Conservation (phyloP, 1,140 invertebrate genomes). For the Neodiprion pinetum region DNA sequence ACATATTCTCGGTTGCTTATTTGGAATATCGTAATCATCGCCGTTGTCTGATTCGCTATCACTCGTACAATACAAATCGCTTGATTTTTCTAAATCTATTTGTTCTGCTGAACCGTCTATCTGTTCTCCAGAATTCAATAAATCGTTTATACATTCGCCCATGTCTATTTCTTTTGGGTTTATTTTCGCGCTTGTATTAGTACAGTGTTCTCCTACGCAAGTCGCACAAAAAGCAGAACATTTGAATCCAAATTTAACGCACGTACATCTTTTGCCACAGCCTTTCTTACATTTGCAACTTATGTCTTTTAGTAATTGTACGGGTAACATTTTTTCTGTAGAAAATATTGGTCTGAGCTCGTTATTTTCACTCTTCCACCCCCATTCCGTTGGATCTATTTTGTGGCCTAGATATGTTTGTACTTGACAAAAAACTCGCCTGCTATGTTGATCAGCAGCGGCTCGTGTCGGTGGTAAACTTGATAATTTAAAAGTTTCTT, state of each 20-base stretch:
- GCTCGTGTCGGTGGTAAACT: conserved; percentile 22
- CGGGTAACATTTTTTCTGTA: background rate
- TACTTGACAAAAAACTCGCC: conserved; percentile 26
- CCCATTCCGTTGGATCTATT: conserved; percentile 21
- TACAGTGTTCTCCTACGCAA: conserved; percentile 9
- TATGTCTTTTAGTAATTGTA: conserved; percentile 20
- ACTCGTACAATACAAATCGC: too few relatives aligned
- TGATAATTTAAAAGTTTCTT: conserved; percentile 28
- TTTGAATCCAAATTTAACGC: conserved; percentile 23
- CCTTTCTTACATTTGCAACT: conserved; percentile 20
- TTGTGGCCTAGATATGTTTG: conserved; percentile 13
- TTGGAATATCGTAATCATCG: too few relatives aligned
- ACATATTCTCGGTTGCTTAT: too few relatives aligned
- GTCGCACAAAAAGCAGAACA: conserved; percentile 26
- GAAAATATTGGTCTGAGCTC: conserved; percentile 2
- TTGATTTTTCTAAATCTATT: too few relatives aligned
- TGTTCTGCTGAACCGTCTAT: too few relatives aligned
- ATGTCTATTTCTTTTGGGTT: too few relatives aligned
- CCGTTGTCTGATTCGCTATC: too few relatives aligned
- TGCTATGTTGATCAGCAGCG: conserved; percentile 24
- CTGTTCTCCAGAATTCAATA: too few relatives aligned
- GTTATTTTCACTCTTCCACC: conserved; percentile 11
- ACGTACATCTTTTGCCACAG: conserved; percentile 16
- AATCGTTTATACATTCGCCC: too few relatives aligned
- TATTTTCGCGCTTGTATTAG: background rate